Evolutionary conservation across 2,113 vertebrate genomes (phyloP), one percentile per base, ranked within the genome.

Genomic region (Leuciscus idus): DNA sequence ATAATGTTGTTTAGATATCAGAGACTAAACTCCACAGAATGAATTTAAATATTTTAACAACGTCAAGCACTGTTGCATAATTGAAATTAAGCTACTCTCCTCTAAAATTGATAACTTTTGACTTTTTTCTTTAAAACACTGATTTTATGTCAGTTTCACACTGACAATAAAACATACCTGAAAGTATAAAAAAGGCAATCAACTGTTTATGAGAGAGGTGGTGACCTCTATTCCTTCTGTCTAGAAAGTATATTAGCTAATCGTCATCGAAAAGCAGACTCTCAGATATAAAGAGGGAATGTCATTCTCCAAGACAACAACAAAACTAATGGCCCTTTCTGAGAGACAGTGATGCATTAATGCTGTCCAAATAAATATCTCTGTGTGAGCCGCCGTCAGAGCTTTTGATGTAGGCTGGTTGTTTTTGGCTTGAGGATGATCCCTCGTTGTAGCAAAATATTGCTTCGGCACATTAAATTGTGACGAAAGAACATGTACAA

Each of bases 321-420:
- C 33, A 26, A 74, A 84, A 81, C 59, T n/a, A 86, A 77, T 81
- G 76, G 23, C 36, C 66, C 55, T 72, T 12, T 83, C 17, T 88
- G 73, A 76, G 73, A 66, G 48, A 30, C 21, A 76, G 28, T 48
- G 61, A 72, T 88, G 50, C 79, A 81, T 59, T 46, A 80, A 78
- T 61, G 55, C 36, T 85, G 50, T 74, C 28, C 66, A 87, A 87
- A 89, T 87, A 89, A 87, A 87, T 75, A 85, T 36, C 72, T 21
- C 80, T 30, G 46, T 74, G 73, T 75, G 74, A 57, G 50, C 30
- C 30, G 39, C 76, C 4, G 6, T 28, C 52, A 57, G 52, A 48
- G 55, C 43, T 68, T 79, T 64, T 74, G 79, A 73, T 43, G 61
- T 43, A 82, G 43, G 64, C 78, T 81, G 48, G 39, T 9, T 70